phyloP scores from a whole-genome alignment of 2,888 invertebrate species.

The Rutpela maculata region DNA sequence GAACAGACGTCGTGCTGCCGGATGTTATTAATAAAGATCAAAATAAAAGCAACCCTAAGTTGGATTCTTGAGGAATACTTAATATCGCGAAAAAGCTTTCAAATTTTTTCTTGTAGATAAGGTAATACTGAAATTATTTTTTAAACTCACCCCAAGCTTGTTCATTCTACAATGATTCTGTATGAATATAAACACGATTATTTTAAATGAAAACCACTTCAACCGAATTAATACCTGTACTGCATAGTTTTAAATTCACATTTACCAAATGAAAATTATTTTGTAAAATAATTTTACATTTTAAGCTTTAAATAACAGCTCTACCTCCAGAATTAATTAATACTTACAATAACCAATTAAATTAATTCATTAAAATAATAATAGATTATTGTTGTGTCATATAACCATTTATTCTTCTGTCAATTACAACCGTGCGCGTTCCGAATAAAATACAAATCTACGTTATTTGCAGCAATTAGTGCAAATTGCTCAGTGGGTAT shows the following conservation, averaged over 20 bases:
- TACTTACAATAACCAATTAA: constrained; percentile 1
- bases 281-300: not conserved
- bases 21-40: too few species aligned
- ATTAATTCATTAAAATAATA: not conserved
- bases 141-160: too few species aligned
- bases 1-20: too few species aligned
- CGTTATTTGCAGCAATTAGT: not conserved
- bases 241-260: not conserved
- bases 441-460: constrained; percentile 5
- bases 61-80: too few species aligned
- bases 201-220: too few species aligned
- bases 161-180: too few species aligned
- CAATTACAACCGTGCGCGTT: constrained; percentile 2
- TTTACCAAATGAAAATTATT: not conserved
- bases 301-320: not conserved
- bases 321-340: constrained; percentile 13
- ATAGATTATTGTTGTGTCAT: constrained; percentile 5
- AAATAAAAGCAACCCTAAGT: too few species aligned
- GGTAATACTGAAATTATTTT: too few species aligned
- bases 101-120: too few species aligned
- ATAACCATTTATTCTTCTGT: constrained; percentile 24
- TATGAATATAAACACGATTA: too few species aligned
- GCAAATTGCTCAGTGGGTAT: not conserved
- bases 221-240: not conserved
- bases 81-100: too few species aligned